Evolutionary conservation across 2,113 vertebrate species (phyloP).

Genomic region (Dicentrarchus labrax): DNA sequence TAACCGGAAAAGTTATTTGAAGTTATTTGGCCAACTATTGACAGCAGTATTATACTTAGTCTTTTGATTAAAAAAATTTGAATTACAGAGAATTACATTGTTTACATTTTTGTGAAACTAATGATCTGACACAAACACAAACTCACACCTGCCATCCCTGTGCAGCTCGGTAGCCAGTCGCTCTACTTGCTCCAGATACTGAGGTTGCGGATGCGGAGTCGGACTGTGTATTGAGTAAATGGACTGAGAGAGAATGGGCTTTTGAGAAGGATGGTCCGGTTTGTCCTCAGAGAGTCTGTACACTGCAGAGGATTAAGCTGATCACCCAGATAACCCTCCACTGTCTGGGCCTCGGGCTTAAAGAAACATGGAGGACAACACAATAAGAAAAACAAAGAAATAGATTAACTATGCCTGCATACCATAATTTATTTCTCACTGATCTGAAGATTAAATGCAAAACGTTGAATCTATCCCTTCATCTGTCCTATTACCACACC

Average conservation of each 20-base stretch:
- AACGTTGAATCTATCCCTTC: neutral
- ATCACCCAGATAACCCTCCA: neutral
- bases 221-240: neutral
- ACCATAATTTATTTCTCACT: no score
- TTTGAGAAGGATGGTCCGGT: neutral
- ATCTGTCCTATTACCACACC: neutral
- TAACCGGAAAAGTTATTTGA: no score
- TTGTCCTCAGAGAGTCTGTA: neutral
- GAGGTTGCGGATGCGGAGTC: neutral
- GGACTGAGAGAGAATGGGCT: neutral
- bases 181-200: neutral
- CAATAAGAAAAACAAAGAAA: no score
- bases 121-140: neutral
- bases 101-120: neutral
- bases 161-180: neutral
- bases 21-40: neutral
- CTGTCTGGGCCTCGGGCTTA: neutral
- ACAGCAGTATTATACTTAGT: no score
- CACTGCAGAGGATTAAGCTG: neutral
- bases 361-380: neutral
- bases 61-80: no score
- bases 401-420: no score
- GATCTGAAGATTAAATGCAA: no score
- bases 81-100: no score
- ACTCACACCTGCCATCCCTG: neutral